These are phyloP conservation scores for Amphipoea lucens DNA, from an alignment of 2,888 invertebrate genomes.

Conservation along the genomic window DNA sequence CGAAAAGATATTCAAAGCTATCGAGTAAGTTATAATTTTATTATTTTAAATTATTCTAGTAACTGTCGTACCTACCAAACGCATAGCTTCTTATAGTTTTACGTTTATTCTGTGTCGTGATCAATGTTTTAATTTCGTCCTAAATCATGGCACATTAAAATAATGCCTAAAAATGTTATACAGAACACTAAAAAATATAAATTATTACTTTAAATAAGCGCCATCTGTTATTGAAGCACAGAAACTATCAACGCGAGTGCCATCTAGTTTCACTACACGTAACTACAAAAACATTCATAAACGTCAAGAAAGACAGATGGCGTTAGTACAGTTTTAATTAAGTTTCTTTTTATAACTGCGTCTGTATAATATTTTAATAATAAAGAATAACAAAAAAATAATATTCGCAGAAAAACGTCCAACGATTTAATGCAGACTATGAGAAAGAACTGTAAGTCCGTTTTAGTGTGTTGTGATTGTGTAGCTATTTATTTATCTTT, in stretches of 20 bases:
- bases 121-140: slow-evolving; percentile 66
- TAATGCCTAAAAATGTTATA: slow-evolving; percentile 67
- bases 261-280: slow-evolving; percentile 2
- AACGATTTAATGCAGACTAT: slow-evolving; percentile 89
- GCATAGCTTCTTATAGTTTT: slow-evolving; percentile 59
- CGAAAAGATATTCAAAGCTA: slow-evolving; percentile 92
- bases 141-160: slow-evolving; percentile 88
- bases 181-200: slow-evolving; percentile 56
- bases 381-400: slow-evolving; percentile 65
- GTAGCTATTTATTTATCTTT: slow-evolving; percentile 40
- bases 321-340: neutral
- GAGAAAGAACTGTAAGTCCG: slow-evolving; percentile 87
- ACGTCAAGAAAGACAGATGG: slow-evolving; percentile 36
- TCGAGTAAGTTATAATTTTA: slow-evolving; percentile 91
- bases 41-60: slow-evolving; percentile 23
- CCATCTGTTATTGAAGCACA: slow-evolving; percentile 25
- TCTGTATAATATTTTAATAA: slow-evolving; percentile 59
- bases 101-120: slow-evolving; percentile 72
- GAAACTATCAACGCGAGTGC: neutral
- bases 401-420: slow-evolving; percentile 88
- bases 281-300: neutral
- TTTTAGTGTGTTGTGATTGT: slow-evolving; percentile 89
- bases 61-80: slow-evolving; percentile 44
- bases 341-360: neutral
- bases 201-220: neutral